A percentile compares a stretch with the other conserved stretches of the same genome.
These are phyloP conservation scores for Resseliella maxima DNA, from an alignment of 2,888 invertebrate species.

Conservation along the genomic window DNA sequence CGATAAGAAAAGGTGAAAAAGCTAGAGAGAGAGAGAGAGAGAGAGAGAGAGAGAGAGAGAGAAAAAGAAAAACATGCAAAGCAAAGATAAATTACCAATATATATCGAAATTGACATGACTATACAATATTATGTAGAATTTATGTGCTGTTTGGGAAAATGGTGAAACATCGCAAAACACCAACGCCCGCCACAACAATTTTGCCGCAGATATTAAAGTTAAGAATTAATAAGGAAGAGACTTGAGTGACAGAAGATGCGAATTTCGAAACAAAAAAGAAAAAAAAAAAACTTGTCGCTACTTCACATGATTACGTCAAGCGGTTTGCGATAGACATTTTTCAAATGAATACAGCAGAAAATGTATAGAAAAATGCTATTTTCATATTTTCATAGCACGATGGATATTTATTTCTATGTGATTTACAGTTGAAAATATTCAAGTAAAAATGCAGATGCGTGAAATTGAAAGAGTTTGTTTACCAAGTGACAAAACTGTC, in stretches of 20 bases:
- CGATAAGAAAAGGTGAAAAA: too few species aligned
- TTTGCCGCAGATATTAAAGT: not conserved
- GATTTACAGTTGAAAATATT: not conserved
- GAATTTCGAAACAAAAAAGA: not conserved
- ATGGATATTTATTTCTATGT: too few species aligned
- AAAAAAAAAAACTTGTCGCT: not conserved
- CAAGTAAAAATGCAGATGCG: not conserved
- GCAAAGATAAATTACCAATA: not conserved
- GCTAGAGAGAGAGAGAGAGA: not conserved
- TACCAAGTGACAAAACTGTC: not conserved
- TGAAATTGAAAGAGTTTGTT: not conserved
- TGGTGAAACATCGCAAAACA: too few species aligned
- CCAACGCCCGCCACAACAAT: not conserved
- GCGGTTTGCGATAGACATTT: not conserved
- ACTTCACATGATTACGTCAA: not conserved
- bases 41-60: not conserved
- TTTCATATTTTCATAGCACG: too few species aligned
- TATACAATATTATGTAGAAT: not conserved
- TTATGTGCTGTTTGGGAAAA: constrained; percentile 16
- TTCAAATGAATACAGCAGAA: not conserved
- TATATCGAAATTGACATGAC: not conserved
- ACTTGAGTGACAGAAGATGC: not conserved
- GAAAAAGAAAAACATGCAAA: not conserved
- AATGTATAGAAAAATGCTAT: not conserved
- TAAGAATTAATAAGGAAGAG: not conserved